A percentile compares a stretch with the other conserved stretches of the same genome.
Conservation (phyloP, 2,113 vertebrate species). For the Hemibagrus wyckioides region DNA sequence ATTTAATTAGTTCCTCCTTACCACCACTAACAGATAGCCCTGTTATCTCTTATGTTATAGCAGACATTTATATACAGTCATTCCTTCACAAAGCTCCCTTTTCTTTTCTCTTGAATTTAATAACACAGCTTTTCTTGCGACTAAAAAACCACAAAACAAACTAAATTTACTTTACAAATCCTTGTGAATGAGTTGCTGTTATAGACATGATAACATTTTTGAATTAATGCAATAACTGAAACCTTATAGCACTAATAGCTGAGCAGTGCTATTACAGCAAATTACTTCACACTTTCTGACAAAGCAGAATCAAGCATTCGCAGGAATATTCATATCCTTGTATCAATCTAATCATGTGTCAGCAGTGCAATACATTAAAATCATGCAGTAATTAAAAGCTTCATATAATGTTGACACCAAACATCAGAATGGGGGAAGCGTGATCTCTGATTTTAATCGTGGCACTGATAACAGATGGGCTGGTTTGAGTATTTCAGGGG, state of each 20-base stretch:
- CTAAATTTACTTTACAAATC: not conserved
- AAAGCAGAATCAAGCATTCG: not conserved
- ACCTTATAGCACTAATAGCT: not conserved
- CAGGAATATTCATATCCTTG: too few relatives aligned
- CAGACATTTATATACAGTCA: not conserved
- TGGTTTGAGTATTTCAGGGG: too few relatives aligned
- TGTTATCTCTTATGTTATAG: not conserved
- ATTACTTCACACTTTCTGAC: not conserved
- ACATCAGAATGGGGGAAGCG: too few relatives aligned
- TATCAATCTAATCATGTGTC: too few relatives aligned
- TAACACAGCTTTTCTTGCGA: not conserved
- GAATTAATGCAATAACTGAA: not conserved
- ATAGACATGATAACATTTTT: not conserved
- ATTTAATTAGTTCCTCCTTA: not conserved
- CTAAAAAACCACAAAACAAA: not conserved
- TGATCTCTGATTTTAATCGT: too few relatives aligned
- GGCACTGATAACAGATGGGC: too few relatives aligned
- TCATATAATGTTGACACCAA: too few relatives aligned
- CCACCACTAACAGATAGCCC: not conserved
- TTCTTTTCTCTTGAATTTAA: not conserved
- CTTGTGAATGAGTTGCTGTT: not conserved
- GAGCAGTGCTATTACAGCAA: not conserved
- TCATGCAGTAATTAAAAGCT: too few relatives aligned
- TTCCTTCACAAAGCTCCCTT: not conserved
- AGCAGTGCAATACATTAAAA: too few relatives aligned